These are phyloP conservation scores for Rana temporaria DNA, from an alignment of 2,113 vertebrate species.

Conservation along the genomic window DNA sequence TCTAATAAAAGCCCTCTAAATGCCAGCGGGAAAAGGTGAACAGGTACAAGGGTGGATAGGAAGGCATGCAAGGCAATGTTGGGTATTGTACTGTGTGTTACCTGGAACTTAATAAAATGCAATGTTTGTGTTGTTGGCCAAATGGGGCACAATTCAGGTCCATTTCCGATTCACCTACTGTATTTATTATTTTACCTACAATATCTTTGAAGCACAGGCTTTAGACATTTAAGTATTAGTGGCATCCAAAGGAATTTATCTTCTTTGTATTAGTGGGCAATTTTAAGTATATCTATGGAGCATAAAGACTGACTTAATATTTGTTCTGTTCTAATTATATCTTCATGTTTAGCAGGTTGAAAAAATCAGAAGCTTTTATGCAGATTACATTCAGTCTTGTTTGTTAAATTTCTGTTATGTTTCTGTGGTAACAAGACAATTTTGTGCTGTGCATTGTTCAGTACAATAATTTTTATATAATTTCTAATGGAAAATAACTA, in stretches of 20 bases:
- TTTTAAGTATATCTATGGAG: not conserved
- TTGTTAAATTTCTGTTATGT: conserved; percentile 2
- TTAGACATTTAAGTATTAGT: conserved; percentile 1
- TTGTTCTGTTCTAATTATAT: not conserved
- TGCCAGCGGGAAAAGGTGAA: too few species aligned
- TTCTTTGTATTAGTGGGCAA: not conserved
- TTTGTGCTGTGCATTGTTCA: not conserved
- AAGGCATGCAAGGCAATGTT: too few species aligned
- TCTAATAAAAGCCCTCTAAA: too few species aligned
- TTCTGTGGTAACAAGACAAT: not conserved
- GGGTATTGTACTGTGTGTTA: too few species aligned
- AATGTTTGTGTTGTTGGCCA: too few species aligned
- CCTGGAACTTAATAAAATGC: too few species aligned
- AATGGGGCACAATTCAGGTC: too few species aligned
- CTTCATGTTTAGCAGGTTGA: not conserved
- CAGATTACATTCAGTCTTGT: not conserved
- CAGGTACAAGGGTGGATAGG: too few species aligned
- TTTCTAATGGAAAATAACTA: not conserved
- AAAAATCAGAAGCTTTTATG: conserved; percentile 11
- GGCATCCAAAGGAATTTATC: not conserved
- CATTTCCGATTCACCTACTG: too few species aligned
- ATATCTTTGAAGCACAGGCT: not conserved
- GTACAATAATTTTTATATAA: not conserved
- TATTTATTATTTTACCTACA: not conserved
- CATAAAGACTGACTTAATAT: not conserved